phyloP scores from a whole-genome alignment of 2,888 invertebrate genomes.

The Ctena decussata region DNA sequence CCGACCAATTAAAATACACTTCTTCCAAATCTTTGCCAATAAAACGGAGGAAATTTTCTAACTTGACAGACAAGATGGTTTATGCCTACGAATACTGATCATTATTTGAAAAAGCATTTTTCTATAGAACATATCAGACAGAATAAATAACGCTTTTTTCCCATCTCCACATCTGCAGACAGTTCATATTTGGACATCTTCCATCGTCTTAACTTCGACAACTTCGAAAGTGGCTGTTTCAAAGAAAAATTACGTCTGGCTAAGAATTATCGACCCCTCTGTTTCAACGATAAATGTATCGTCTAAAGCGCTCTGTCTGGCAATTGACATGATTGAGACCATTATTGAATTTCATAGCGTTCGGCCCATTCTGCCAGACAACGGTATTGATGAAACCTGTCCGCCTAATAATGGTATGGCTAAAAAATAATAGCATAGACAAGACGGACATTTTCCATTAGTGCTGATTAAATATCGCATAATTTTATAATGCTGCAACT shows the following conservation, averaged over 20 bases:
- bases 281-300: background rate
- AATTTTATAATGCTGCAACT: background rate
- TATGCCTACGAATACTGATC: background rate
- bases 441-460: background rate
- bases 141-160: background rate
- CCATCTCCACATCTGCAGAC: background rate
- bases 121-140: background rate
- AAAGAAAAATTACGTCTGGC: background rate
- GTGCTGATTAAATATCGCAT: background rate
- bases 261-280: background rate
- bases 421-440: background rate
- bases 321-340: too few relatives aligned
- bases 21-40: background rate
- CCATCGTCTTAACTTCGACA: background rate
- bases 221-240: background rate
- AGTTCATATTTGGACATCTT: background rate
- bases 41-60: background rate
- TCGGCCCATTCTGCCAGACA: background rate
- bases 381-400: background rate
- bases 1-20: slow-evolving; percentile 1
- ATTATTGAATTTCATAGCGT: too few relatives aligned
- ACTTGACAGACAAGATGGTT: background rate
- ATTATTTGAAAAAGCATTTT: background rate
- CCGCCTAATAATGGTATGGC: background rate
- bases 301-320: too few relatives aligned